Evolutionary conservation across 1,140 invertebrate species (phyloP).

Genomic region (Drosophila nigromelanica): DNA sequence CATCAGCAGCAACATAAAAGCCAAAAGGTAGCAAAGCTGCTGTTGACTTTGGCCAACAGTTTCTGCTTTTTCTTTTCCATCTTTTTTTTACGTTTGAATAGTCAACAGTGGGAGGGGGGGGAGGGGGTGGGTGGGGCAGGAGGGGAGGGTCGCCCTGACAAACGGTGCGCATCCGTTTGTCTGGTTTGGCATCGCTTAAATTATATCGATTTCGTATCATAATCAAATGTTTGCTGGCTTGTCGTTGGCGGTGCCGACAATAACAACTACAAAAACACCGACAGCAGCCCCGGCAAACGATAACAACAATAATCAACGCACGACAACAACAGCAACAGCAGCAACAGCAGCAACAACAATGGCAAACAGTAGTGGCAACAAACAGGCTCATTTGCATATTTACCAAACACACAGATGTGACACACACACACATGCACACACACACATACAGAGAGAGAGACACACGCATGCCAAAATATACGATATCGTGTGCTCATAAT

Average conservation of each 20-base stretch:
- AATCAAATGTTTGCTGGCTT: constrained; percentile 82
- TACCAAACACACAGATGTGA: constrained; percentile 70
- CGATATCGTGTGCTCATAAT: constrained; percentile 81
- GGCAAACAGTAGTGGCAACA: constrained; percentile 81
- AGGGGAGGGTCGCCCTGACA: background rate
- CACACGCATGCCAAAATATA: constrained; percentile 75
- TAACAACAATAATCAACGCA: constrained; percentile 75
- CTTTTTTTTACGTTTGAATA: constrained; percentile 38
- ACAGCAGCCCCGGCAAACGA: constrained; percentile 39
- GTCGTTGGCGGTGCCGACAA: constrained; percentile 69
- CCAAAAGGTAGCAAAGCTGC: constrained; percentile 41
- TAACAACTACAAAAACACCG: constrained; percentile 80
- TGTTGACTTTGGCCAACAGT: constrained; percentile 36
- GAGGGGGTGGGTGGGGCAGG: background rate
- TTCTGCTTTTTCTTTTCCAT: constrained; percentile 1
- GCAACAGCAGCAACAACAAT: constrained; percentile 63
- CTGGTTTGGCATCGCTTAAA: constrained; percentile 76
- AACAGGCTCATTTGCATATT: constrained; percentile 82
- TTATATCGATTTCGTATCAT: constrained; percentile 83
- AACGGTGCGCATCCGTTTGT: constrained; percentile 48
- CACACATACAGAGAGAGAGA: background rate
- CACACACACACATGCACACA: constrained; percentile 33
- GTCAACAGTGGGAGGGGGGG: constrained; percentile 27
- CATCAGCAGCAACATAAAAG: constrained; percentile 50
- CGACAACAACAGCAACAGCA: constrained; percentile 52